These are phyloP conservation scores for Orthochromis indermauri DNA, from an alignment of 2,113 vertebrate genomes.

Conservation along the genomic window DNA sequence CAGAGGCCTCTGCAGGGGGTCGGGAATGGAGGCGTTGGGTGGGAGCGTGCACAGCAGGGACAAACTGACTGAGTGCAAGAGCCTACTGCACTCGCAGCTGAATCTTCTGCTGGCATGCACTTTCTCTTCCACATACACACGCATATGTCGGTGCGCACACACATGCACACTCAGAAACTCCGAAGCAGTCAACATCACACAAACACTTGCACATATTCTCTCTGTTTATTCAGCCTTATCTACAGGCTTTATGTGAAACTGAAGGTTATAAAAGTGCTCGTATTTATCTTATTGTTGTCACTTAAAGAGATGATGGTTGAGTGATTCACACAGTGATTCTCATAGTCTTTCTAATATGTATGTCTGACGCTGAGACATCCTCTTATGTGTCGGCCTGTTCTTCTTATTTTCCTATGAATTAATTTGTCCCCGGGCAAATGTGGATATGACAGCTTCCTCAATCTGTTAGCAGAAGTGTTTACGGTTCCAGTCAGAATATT, in stretches of 20 bases:
- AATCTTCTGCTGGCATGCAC: slow-evolving; percentile 46
- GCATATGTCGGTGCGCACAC: slow-evolving; percentile 1
- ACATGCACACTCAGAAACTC: neutral
- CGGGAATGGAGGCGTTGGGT: slow-evolving; percentile 63
- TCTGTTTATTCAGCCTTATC: neutral
- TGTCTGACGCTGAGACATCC: neutral
- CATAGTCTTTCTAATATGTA: neutral
- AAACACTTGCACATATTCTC: neutral
- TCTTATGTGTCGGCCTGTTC: neutral
- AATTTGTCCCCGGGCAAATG: slow-evolving; percentile 42
- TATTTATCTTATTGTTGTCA: neutral
- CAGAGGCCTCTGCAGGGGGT: slow-evolving; percentile 65
- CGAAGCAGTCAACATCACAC: slow-evolving; percentile 1
- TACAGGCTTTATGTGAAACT: neutral
- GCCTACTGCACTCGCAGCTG: slow-evolving; percentile 46
- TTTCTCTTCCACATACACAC: slow-evolving; percentile 16
- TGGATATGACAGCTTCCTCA: slow-evolving; percentile 52
- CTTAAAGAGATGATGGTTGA: neutral
- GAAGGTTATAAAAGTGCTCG: neutral
- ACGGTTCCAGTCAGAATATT: slow-evolving; percentile 55
- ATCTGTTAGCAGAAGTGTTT: slow-evolving; percentile 44
- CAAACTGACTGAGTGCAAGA: slow-evolving; percentile 52
- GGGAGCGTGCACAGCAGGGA: slow-evolving; percentile 59
- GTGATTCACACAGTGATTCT: slow-evolving; percentile 13
- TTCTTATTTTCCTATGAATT: slow-evolving; percentile 46